These are phyloP conservation scores for Battus philenor DNA, from an alignment of 1,140 invertebrate species.

Conservation along the genomic window DNA sequence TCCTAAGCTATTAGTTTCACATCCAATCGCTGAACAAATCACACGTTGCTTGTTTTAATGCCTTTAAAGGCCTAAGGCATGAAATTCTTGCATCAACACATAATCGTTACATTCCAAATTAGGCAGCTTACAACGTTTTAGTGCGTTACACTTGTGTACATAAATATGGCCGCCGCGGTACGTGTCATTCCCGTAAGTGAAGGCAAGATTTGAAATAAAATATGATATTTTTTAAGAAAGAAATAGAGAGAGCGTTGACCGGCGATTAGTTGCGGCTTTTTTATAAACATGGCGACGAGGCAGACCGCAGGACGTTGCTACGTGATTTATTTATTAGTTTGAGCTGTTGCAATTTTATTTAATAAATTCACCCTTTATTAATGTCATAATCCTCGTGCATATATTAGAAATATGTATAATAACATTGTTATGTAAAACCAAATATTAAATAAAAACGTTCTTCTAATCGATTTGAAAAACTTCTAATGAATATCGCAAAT, in stretches of 20 bases:
- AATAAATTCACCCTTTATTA: too few relatives aligned
- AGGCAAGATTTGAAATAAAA: slow-evolving; percentile 28
- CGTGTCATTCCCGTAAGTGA: slow-evolving; percentile 38
- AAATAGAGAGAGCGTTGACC: slow-evolving; percentile 54
- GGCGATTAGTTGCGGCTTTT: slow-evolving; percentile 56
- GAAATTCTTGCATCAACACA: not conserved
- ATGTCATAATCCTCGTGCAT: too few relatives aligned
- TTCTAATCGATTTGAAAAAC: too few relatives aligned
- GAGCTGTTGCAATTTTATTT: slow-evolving; percentile 13
- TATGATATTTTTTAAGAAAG: slow-evolving; percentile 35
- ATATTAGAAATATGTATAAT: too few relatives aligned
- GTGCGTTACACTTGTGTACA: slow-evolving; percentile 41
- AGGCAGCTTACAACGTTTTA: slow-evolving; percentile 34
- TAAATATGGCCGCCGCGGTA: slow-evolving; percentile 24
- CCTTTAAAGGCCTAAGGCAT: not conserved
- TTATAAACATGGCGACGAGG: slow-evolving; percentile 41
- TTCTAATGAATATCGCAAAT: too few relatives aligned
- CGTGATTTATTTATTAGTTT: slow-evolving; percentile 61
- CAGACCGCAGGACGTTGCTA: slow-evolving; percentile 54
- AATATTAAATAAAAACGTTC: too few relatives aligned
- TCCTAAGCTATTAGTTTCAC: slow-evolving; percentile 32
- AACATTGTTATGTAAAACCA: too few relatives aligned
- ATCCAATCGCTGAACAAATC: slow-evolving; percentile 17
- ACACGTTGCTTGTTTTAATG: slow-evolving; percentile 8
- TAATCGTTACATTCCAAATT: slow-evolving; percentile 35